These are phyloP conservation scores for Drosophila varians DNA, from an alignment of 1,140 invertebrate genomes.

Conservation along the genomic window DNA sequence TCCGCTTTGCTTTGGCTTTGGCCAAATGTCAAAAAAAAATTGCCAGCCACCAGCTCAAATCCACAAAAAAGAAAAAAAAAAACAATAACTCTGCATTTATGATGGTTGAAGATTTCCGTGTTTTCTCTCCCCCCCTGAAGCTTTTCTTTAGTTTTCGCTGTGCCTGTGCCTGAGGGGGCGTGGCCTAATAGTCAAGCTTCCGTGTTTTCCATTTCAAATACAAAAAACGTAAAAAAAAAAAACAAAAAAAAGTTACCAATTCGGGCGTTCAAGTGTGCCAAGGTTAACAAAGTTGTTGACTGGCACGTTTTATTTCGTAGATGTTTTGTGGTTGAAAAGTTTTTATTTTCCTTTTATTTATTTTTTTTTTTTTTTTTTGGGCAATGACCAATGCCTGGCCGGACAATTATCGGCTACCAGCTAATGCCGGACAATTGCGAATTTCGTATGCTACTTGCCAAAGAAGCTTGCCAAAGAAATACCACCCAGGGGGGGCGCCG, in stretches of 20 bases:
- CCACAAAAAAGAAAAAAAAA: slow-evolving; percentile 1
- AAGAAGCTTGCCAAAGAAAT: slow-evolving; percentile 17
- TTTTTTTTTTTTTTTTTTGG: too few relatives aligned
- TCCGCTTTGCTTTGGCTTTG: neutral
- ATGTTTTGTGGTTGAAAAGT: slow-evolving; percentile 37
- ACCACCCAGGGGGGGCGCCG: slow-evolving; percentile 62
- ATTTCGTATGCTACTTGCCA: slow-evolving; percentile 36
- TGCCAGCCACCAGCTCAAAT: neutral
- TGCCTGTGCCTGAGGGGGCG: slow-evolving; percentile 18
- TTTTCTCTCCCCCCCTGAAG: neutral
- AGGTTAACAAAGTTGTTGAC: slow-evolving; percentile 59
- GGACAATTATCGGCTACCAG: slow-evolving; percentile 50
- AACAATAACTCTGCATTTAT: slow-evolving; percentile 32
- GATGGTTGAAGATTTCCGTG: slow-evolving; percentile 20
- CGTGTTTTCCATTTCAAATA: slow-evolving; percentile 13
- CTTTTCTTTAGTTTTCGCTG: neutral
- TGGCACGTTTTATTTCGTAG: slow-evolving; percentile 76
- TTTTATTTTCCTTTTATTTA: too few relatives aligned
- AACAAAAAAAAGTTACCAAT: neutral
- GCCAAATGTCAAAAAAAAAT: slow-evolving; percentile 30
- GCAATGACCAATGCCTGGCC: slow-evolving; percentile 28
- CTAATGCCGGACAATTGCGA: slow-evolving; percentile 59
- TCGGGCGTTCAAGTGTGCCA: slow-evolving; percentile 58
- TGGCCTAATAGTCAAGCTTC: slow-evolving; percentile 19
- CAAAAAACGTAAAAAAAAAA: neutral